Evolutionary conservation across 2,113 vertebrate genomes (phyloP), one percentile per base, ranked within the genome.

Genomic region (Hylia prasina): DNA sequence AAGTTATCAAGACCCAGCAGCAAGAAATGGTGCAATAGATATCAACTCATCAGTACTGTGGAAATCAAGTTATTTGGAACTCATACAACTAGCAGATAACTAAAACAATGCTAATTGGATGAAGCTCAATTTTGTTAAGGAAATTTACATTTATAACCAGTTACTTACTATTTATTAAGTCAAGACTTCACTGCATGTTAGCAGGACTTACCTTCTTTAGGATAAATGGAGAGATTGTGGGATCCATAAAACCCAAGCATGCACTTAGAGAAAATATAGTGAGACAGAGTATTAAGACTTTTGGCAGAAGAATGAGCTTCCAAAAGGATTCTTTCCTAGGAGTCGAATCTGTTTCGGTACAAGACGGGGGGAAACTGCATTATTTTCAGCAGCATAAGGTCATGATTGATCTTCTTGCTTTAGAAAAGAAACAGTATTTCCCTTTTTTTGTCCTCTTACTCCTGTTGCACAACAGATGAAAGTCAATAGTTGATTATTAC

Each of bases 191-290:
- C 61, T n/a, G 9, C 4, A 11, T 10, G 13, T 44, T 58, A 86
- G 51, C 33, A 87, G 20, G 68, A 92, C 97, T 96, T 97, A 99
- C 99, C 97, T 97, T 98, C 63, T 98, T 77, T 39, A 98, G 95
- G 47, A 99, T 98, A 96, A 99, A 99, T 3, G 99, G 97, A 37
- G 99, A 99, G 97, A 99, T 97, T 4, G 98, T 99, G 20, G 99
- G 98, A 82, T 99, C 99, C 60, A 99, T 96, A 97, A 99, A 99
- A 51, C 98, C 98, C 51, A 99, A 54, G 72, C 98, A 98, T 2
- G 98, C 95, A 82, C 99, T 99, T 3, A 99, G 56, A 1, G 98
- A 99, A 97, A 98, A 98, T 68, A 99, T 93, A 63, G 96, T 93
- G 27, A 98, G 97, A 96, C 98, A 98, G 61, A 99, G 97, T 16